Evolutionary conservation across 30 jellyfish, hydroid and myxozoan genomes (phyloP).

Genomic region (Mastigias papua): DNA sequence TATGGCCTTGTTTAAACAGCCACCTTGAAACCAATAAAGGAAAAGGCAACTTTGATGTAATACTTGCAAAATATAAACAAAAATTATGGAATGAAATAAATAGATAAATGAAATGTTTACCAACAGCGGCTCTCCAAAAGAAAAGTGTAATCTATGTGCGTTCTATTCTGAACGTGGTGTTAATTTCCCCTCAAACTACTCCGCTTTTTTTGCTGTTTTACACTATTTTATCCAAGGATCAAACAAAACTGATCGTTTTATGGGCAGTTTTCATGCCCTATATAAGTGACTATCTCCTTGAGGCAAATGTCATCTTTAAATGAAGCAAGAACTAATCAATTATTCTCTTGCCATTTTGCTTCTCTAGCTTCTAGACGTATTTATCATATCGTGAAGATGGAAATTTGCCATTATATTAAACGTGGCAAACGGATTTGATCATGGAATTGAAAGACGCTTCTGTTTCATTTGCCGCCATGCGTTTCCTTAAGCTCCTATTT

Average conservation of each 20-base stretch:
- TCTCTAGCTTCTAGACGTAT: no score
- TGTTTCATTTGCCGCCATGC: no score
- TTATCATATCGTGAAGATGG: no score
- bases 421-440: background rate
- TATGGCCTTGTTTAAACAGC: slow-evolving; percentile 57
- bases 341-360: no score
- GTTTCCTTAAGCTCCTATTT: no score
- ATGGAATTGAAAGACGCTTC: background rate
- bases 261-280: no score
- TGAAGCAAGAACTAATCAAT: no score
- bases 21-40: slow-evolving; percentile 39
- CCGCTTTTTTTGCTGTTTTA: background rate
- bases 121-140: slow-evolving; percentile 39
- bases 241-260: background rate
- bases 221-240: background rate
- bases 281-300: no score
- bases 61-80: slow-evolving; percentile 74
- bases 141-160: slow-evolving; percentile 29
- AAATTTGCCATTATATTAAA: background rate
- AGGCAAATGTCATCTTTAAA: no score
- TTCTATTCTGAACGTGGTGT: background rate
- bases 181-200: slow-evolving; percentile 1
- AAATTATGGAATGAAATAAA: slow-evolving; percentile 23
- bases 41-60: slow-evolving; percentile 68
- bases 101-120: slow-evolving; percentile 58